Conservation (phyloP, 2,888 invertebrate species). For the Chrysodeixis includens region DNA sequence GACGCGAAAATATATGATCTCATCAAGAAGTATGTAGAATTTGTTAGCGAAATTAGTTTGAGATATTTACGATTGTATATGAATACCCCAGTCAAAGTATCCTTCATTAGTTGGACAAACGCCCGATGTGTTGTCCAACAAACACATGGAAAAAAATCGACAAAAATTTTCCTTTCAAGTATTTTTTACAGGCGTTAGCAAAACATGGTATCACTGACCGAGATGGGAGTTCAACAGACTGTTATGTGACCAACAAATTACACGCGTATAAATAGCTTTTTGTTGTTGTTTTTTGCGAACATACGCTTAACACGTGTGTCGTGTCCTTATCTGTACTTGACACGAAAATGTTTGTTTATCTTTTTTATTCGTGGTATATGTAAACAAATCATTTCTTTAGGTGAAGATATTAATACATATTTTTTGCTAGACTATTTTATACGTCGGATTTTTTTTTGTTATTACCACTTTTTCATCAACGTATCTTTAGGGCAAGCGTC, state of each 20-base stretch:
- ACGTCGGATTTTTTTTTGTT: too few species aligned
- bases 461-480: too few species aligned
- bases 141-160: background rate
- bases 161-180: background rate
- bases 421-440: too few species aligned
- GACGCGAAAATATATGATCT: too few species aligned
- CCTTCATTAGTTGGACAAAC: background rate
- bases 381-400: background rate
- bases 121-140: background rate
- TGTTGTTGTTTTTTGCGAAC: background rate
- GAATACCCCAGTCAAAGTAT: too few species aligned
- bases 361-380: background rate
- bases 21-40: too few species aligned
- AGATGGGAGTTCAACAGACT: slow-evolving; percentile 2
- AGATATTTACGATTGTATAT: too few species aligned
- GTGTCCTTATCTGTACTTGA: slow-evolving; percentile 9
- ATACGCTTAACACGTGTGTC: background rate
- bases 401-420: background rate
- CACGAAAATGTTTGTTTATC: background rate
- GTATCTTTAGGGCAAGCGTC: too few species aligned
- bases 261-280: slow-evolving; percentile 6
- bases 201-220: slow-evolving; percentile 1
- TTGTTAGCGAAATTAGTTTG: too few species aligned
- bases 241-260: slow-evolving; percentile 2
- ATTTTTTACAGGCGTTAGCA: background rate